A percentile compares a stretch with the other conserved stretches of the same genome.
These are phyloP conservation scores for Podargus strigoides DNA, from an alignment of 2,797 vertebrate genomes.

Conservation along the genomic window DNA sequence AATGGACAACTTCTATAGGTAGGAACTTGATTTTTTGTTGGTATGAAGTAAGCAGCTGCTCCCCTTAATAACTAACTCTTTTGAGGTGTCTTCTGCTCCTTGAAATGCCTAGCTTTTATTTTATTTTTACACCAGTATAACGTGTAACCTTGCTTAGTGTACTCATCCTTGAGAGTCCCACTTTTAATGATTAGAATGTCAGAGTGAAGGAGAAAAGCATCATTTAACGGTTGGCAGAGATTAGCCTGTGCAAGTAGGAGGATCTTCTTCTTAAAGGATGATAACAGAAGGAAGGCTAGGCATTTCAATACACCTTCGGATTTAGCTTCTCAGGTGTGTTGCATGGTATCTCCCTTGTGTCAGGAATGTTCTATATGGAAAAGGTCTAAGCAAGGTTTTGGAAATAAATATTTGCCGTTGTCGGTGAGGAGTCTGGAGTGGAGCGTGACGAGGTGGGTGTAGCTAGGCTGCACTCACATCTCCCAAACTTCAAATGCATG, in stretches of 20 bases:
- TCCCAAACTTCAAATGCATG: neutral
- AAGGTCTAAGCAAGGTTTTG: neutral
- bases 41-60: neutral
- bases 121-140: neutral
- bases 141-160: neutral
- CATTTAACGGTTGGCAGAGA: neutral
- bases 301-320: neutral
- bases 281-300: neutral
- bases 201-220: neutral
- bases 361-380: neutral
- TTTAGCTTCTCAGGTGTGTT: neutral
- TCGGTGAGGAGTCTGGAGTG: neutral
- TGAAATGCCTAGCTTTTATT: neutral
- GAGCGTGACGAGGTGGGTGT: neutral
- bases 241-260: slow-evolving; percentile 11
- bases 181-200: neutral
- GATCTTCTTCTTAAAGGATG: slow-evolving; percentile 13
- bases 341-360: neutral
- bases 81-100: neutral
- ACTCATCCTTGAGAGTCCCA: neutral
- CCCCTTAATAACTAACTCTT: neutral
- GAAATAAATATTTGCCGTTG: neutral
- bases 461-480: neutral
- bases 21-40: neutral
- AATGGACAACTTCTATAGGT: neutral